Base-by-base conservation (phyloP, 2,888 invertebrate genomes). In the Machimus rusticus region DNA sequence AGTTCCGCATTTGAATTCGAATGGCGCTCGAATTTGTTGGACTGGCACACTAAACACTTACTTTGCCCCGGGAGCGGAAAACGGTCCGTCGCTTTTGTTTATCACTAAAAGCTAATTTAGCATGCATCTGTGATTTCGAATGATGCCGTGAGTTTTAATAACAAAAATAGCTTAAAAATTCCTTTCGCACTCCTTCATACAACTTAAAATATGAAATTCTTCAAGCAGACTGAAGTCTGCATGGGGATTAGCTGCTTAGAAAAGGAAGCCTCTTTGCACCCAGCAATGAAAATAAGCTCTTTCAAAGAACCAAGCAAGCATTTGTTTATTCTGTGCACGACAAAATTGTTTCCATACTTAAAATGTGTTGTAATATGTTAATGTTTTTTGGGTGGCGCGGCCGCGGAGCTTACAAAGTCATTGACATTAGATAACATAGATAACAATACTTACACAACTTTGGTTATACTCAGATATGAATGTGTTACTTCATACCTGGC, bases 1-100 rank as follows among this genome's bases (percentile, higher is more conserved):
- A 81, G 87, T 87, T 87, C 81, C 87, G 87, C 87, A 87, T 87
- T 87, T 81, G 87, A 87, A 87, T 87, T 87, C 81, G 43, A 87
- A 87, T 87, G 87, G 81, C 81, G 87, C 81, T 87, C 43, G 78
- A 66, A 66, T 78, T 66, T 46, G 28, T 78, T 16, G 43, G 14
- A 14, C 57, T 23, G 51, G 51, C 23, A n/a, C 46, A 77, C 34
- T 55, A 31, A 28, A 12, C 37, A 28, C 16, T 81, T 19, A n/a
- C 51, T 23, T 66, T 1, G 3, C 28, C 2, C 37, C 39, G 23
- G 39, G 37, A 23, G 39, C 66, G 37, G 9, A 37, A 46, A 55
- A 31, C 31, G 81, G 14, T 55, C 81, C 55, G 28, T 31, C 14
- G 3, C 31, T 12, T 51, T 81, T 81, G 81, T 81, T 84, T 43